phyloP scores from a whole-genome alignment of 2,888 invertebrate species.

The Dynastes grantii region DNA sequence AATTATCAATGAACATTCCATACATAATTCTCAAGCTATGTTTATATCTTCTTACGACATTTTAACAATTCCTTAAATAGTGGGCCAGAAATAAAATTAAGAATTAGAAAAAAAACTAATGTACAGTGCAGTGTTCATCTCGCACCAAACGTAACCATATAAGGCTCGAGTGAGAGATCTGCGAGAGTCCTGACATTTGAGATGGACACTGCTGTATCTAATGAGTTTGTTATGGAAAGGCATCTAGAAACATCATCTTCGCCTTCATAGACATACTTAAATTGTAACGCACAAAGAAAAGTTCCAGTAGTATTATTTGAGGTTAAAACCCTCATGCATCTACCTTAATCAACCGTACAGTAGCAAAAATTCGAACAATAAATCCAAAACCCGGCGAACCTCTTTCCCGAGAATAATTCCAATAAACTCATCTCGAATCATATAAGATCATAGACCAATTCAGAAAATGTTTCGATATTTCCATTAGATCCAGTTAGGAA shows the following conservation, averaged over 20 bases:
- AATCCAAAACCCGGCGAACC: conserved; percentile 23
- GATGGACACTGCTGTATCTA: too few species aligned
- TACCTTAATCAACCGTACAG: conserved; percentile 7
- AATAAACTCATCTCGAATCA: conserved; percentile 39
- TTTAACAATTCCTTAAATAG: too few species aligned
- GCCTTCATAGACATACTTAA: not conserved
- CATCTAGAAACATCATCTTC: not conserved
- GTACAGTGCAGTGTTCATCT: too few species aligned
- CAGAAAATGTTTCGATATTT: conserved; percentile 17
- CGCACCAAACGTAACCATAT: too few species aligned
- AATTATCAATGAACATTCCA: too few species aligned
- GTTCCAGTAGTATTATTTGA: conserved; percentile 7
- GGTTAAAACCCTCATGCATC: not conserved
- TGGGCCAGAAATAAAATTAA: too few species aligned
- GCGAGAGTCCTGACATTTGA: too few species aligned
- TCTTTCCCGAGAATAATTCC: conserved; percentile 36
- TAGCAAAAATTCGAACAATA: conserved; percentile 30
- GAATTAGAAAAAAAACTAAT: too few species aligned
- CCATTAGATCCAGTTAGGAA: not conserved
- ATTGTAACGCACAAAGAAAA: conserved; percentile 4
- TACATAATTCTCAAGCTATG: too few species aligned
- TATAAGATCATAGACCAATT: conserved; percentile 40
- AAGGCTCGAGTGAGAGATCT: too few species aligned
- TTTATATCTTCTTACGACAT: too few species aligned
- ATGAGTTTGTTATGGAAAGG: not conserved